phyloP scores from a whole-genome alignment of 2,113 vertebrate genomes.

The Ascaphus truei region DNA sequence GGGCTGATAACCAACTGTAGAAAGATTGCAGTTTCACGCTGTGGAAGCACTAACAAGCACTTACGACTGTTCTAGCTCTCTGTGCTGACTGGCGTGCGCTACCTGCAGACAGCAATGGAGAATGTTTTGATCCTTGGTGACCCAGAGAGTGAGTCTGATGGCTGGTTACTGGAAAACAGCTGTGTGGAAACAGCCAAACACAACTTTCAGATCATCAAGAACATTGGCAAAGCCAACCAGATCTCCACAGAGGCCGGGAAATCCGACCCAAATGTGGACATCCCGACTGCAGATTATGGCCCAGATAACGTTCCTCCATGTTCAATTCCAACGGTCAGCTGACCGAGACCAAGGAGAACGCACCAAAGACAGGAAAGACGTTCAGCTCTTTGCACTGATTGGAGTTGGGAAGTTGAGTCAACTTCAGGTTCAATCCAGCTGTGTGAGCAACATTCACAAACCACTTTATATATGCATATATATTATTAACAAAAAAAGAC shows the following conservation, averaged over 20 bases:
- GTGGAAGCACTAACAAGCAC: no score
- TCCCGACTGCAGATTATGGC: slow-evolving; percentile 67
- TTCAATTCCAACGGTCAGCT: slow-evolving; percentile 50
- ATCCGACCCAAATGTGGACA: slow-evolving; percentile 69
- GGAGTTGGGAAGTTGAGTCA: no score
- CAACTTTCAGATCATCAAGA: slow-evolving; percentile 79
- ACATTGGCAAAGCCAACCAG: slow-evolving; percentile 72
- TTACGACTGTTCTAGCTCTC: slow-evolving; percentile 69
- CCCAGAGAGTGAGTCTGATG: slow-evolving; percentile 72
- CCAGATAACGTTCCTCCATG: slow-evolving; percentile 65
- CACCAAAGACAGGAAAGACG: neutral
- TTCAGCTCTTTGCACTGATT: no score
- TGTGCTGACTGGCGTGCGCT: slow-evolving; percentile 77
- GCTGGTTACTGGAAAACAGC: slow-evolving; percentile 80
- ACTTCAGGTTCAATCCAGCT: rapidly evolving
- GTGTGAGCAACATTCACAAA: neutral
- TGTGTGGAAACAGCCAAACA: slow-evolving; percentile 77
- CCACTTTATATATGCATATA: neutral
- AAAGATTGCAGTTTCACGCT: no score
- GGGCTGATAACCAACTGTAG: no score
- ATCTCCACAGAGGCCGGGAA: slow-evolving; percentile 61
- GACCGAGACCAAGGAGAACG: slow-evolving; percentile 19
- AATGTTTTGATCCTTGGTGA: slow-evolving; percentile 73
- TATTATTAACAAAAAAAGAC: neutral
- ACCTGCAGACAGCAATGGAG: slow-evolving; percentile 82